Percentiles rank a stretch among this genome's conserved stretches.
These are phyloP conservation scores for Machimus atricapillus DNA, from an alignment of 2,888 invertebrate species.

Conservation along the genomic window DNA sequence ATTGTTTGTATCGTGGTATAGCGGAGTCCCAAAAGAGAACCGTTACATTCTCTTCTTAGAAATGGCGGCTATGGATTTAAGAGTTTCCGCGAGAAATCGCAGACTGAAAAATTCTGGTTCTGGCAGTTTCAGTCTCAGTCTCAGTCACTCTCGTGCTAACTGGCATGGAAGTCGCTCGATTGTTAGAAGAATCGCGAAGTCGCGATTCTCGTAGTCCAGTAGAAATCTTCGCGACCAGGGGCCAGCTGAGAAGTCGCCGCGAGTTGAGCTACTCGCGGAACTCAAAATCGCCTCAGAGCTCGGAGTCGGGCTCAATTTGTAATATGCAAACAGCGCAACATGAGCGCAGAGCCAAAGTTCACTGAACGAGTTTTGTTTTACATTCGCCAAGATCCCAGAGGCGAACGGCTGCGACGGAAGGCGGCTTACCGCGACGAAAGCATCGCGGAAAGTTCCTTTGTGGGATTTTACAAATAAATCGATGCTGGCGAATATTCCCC, in stretches of 20 bases:
- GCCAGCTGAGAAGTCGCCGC: not conserved
- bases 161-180: not conserved
- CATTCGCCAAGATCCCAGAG: not conserved
- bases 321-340: slow-evolving; percentile 25
- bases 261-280: not conserved
- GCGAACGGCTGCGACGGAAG: not conserved
- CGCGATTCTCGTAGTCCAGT: not conserved
- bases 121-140: not conserved
- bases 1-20: too few species aligned
- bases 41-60: not conserved
- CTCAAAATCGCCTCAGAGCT: not conserved
- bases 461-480: slow-evolving; percentile 22
- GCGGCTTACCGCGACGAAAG: not conserved
- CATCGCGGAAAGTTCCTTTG: not conserved
- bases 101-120: not conserved
- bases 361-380: slow-evolving; percentile 37
- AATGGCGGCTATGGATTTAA: not conserved
- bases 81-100: not conserved
- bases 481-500: not conserved
- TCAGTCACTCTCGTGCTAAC: not conserved
- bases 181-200: not conserved
- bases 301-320: slow-evolving; percentile 10
- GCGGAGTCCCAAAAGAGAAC: not conserved
- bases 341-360: slow-evolving; percentile 32
- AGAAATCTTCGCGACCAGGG: not conserved